A percentile compares a stretch with the other conserved stretches of the same genome.
phyloP scores from a whole-genome alignment of 2,888 invertebrate genomes.

The Parascotia fuliginaria region DNA sequence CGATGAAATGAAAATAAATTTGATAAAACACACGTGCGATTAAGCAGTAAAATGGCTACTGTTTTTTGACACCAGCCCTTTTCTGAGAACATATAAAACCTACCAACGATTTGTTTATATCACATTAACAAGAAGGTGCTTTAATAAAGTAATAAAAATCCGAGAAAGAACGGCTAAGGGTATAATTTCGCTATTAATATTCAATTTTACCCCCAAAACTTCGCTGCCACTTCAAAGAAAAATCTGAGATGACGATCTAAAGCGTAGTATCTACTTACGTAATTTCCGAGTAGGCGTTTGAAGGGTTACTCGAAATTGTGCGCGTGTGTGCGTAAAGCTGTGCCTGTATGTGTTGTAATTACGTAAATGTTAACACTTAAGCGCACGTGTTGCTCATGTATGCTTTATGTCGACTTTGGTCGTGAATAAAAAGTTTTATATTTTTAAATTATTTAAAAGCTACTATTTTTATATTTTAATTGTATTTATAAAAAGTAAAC shows the following conservation, averaged over 20 bases:
- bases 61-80: conserved; percentile 80
- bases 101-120: conserved; percentile 79
- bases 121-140: conserved; percentile 74
- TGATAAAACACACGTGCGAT: conserved; percentile 70
- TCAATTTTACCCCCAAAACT: conserved; percentile 81
- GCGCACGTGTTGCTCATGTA: conserved; percentile 36
- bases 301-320: conserved; percentile 59
- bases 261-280: conserved; percentile 70
- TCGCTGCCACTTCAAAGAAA: conserved; percentile 79
- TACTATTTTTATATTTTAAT: too few species aligned
- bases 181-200: conserved; percentile 85
- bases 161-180: conserved; percentile 61
- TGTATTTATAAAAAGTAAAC: too few species aligned
- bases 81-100: conserved; percentile 76
- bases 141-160: conserved; percentile 84
- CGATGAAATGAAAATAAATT: conserved; percentile 55
- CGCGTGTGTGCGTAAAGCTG: conserved; percentile 43
- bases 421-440: conserved; percentile 3
- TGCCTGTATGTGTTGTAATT: conserved; percentile 44
- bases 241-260: conserved; percentile 78
- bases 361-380: conserved; percentile 47
- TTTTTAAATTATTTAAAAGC: not conserved
- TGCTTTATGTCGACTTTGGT: conserved; percentile 13
- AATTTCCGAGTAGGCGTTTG: conserved; percentile 70
- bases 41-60: conserved; percentile 82